These are phyloP conservation scores for zebrafish (Danio rerio) DNA, from an alignment of 2,113 vertebrate species.

Conservation along the genomic window DNA sequence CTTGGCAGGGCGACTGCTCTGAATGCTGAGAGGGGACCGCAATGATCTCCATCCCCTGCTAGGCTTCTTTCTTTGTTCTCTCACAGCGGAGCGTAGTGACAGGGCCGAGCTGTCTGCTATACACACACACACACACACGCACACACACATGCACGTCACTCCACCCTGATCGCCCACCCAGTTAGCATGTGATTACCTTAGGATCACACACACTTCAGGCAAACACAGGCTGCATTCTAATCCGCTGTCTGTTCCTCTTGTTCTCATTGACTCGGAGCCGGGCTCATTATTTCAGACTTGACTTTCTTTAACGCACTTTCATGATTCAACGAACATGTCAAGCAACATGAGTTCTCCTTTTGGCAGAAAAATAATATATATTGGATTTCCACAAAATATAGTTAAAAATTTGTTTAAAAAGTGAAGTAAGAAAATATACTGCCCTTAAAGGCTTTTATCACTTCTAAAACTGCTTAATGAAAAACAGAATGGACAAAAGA, in stretches of 20 bases:
- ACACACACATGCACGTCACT: conserved; percentile 38
- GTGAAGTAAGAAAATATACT: no score
- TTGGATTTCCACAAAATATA: background rate
- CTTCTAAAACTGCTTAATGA: no score
- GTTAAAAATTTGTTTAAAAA: no score
- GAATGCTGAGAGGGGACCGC: conserved; percentile 56
- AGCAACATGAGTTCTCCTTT: conserved; percentile 1
- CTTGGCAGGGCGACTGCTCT: conserved; percentile 53
- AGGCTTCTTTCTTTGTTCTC: conserved; percentile 58
- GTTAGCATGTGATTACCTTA: conserved; percentile 60
- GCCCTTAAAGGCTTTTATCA: no score
- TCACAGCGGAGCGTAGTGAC: conserved; percentile 45
- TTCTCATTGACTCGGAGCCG: conserved; percentile 12
- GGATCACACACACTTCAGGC: conserved; percentile 33
- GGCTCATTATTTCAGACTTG: conserved; percentile 17
- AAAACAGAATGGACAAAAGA: no score
- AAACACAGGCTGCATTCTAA: conserved; percentile 63
- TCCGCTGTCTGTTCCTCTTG: conserved; percentile 49
- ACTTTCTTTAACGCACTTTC: conserved; percentile 28
- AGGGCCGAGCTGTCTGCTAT: conserved; percentile 41
- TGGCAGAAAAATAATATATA: background rate
- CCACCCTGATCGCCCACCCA: conserved; percentile 45
- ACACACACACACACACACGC: conserved; percentile 2
- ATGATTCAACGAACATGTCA: conserved; percentile 23
- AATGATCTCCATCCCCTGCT: conserved; percentile 57